A percentile compares a stretch with the other conserved stretches of the same genome.
Conservation (phyloP, 2,113 vertebrate genomes). For the Psophia crepitans region DNA sequence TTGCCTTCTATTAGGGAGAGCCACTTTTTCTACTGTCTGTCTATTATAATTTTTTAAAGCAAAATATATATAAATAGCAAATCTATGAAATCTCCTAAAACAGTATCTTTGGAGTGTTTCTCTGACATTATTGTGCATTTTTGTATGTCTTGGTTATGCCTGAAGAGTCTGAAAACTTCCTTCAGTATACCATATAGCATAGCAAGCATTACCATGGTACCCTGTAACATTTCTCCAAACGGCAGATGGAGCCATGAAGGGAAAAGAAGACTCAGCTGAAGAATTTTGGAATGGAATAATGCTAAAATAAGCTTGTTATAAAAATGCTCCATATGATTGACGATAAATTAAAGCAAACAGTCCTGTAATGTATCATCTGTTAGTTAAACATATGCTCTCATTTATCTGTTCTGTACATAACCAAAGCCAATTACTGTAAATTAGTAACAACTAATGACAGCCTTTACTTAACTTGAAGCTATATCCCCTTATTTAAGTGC, state of each 20-base stretch:
- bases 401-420: constrained; percentile 40
- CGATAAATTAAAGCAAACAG: constrained; percentile 51
- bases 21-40: not conserved
- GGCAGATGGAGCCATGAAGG: constrained; percentile 63
- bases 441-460: not conserved
- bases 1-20: not conserved
- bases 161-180: constrained; percentile 53
- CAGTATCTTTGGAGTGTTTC: not conserved
- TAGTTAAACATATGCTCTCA: constrained; percentile 45
- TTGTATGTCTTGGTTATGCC: constrained; percentile 38
- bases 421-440: constrained; percentile 6
- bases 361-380: constrained; percentile 44
- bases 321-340: constrained; percentile 44
- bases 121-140: constrained; percentile 21
- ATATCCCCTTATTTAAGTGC: not conserved
- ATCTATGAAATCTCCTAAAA: not conserved
- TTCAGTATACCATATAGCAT: constrained; percentile 29
- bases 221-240: constrained; percentile 62
- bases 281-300: constrained; percentile 58
- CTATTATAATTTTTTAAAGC: not conserved
- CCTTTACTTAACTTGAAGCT: not conserved
- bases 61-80: not conserved
- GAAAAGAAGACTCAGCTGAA: constrained; percentile 29
- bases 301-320: constrained; percentile 70
- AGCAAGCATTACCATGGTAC: constrained; percentile 70